Conservation (phyloP, 1,140 invertebrate species). For the Ostrea edulis region DNA sequence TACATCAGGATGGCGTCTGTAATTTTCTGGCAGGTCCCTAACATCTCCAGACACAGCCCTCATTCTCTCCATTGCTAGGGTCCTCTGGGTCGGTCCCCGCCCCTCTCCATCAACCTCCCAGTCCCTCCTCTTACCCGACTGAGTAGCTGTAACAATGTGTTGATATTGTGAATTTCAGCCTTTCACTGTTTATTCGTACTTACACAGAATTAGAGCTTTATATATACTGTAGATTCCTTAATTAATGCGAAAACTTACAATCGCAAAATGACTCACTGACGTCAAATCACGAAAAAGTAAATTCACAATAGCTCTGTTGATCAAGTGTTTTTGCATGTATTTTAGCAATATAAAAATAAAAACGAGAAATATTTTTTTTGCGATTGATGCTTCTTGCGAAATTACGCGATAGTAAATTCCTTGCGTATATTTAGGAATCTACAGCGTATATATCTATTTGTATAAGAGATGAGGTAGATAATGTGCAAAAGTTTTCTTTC, state of each 20-base stretch:
- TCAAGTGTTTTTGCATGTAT: too few species aligned
- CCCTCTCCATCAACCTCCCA: slow-evolving; percentile 55
- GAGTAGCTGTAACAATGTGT: background rate
- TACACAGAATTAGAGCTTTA: background rate
- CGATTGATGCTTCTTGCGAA: too few species aligned
- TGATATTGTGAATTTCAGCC: background rate
- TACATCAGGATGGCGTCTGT: slow-evolving; percentile 73
- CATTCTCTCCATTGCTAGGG: slow-evolving; percentile 68
- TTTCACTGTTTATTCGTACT: background rate
- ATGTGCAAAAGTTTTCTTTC: background rate
- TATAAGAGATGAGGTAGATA: background rate
- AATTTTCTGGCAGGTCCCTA: slow-evolving; percentile 60
- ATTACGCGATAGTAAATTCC: too few species aligned
- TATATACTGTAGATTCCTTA: too few species aligned
- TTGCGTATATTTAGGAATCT: too few species aligned
- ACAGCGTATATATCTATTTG: too few species aligned
- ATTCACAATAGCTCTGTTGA: too few species aligned
- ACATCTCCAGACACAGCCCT: slow-evolving; percentile 64
- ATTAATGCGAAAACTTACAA: too few species aligned
- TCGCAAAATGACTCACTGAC: too few species aligned
- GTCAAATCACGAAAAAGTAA: too few species aligned
- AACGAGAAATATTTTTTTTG: too few species aligned
- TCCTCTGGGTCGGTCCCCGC: slow-evolving; percentile 75
- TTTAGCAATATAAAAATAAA: too few species aligned
- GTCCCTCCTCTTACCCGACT: background rate